Conservation (phyloP, 2,888 invertebrate genomes). For the Entomobrya proxima region DNA sequence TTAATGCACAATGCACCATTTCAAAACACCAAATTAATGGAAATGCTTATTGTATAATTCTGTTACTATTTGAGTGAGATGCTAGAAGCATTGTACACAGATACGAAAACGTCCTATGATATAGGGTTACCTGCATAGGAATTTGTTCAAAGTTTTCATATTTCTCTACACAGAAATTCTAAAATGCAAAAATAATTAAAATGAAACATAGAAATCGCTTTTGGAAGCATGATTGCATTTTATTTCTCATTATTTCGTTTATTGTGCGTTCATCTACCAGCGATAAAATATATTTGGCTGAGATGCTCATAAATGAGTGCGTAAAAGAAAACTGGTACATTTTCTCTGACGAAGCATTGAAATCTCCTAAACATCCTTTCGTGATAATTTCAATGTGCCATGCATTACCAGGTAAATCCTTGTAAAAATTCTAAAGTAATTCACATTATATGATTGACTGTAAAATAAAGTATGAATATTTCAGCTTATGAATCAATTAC, state of each 20-base stretch:
- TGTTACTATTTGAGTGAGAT: too few species aligned
- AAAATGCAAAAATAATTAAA: too few species aligned
- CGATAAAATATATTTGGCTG: background rate
- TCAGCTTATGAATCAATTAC: background rate
- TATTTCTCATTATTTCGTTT: background rate
- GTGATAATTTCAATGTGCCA: slow-evolving; percentile 25
- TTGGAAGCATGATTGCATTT: background rate
- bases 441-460: background rate
- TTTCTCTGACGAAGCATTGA: background rate
- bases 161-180: too few species aligned
- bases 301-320: slow-evolving; percentile 11
- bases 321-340: slow-evolving; percentile 5
- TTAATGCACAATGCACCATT: too few species aligned
- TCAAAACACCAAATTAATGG: too few species aligned
- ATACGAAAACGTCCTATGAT: too few species aligned
- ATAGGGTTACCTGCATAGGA: too few species aligned
- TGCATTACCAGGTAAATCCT: slow-evolving; percentile 5
- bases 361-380: background rate
- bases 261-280: background rate
- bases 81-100: too few species aligned
- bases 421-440: too few species aligned
- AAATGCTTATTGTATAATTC: too few species aligned
- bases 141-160: too few species aligned
- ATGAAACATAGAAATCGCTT: background rate
- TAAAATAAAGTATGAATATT: background rate